Base-by-base conservation (phyloP, 2,888 invertebrate species). In the Sarcophaga rosellei region DNA sequence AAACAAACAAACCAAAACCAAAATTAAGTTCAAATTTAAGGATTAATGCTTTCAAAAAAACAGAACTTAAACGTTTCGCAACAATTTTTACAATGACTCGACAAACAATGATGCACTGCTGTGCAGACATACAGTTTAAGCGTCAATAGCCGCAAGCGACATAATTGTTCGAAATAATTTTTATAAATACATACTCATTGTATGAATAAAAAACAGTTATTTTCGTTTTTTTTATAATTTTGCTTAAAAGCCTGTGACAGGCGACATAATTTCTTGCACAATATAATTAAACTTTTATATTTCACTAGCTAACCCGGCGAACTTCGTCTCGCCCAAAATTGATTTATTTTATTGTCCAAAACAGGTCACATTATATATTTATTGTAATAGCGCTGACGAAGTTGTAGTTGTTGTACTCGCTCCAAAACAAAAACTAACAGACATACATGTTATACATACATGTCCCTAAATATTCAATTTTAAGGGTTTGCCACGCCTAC, bases 1-100 rank as follows among this genome's bases (percentile, higher is more conserved):
- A 53, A 80, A 68, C 73, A 84, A 53, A 74, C 12, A 45, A 80
- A 69, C 70, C 44, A 15, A 12, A 76, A 75, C n/a, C 57, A 81
- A 84, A 83, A 79, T 78, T 75, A 81, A 86, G 75, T 84, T 81
- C 45, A 78, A 81, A 61, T 81, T 86, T 81, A 84, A 81, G 86
- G 86, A 84, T 84, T 84, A 84, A 78, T 86, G 78, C 86, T 81
- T 86, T 35, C 8, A 35, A 35, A 74, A 84, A 79, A 84, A 59
- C 79, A 79, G 73, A 63, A 79, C 69, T 44, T 25, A 61, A 63
- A 53, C 53, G 53, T 17, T 10, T 35, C 2, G 35, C 35, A 35
- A 35, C 35, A 35, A 35, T 35, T 35, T 35, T 35, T 35, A 35
- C 53, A 53, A 53, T 53, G 53, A 53, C 15, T 17, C 44, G 11